A percentile compares a stretch with the other conserved stretches of the same genome.
These are phyloP conservation scores for Spea hammondii DNA, from an alignment of 2,797 vertebrate species.

Conservation along the genomic window DNA sequence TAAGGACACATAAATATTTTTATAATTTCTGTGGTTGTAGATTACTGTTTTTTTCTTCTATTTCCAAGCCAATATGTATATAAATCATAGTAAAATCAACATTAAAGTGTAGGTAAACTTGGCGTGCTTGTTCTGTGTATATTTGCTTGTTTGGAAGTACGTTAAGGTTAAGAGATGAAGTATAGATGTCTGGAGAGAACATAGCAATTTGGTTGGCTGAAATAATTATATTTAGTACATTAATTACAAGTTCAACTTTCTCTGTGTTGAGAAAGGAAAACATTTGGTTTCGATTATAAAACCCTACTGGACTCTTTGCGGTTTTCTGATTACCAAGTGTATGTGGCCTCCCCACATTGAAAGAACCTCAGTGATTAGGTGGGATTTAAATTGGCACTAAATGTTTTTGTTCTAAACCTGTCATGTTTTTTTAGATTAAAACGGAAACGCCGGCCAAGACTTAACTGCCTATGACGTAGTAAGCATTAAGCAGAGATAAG, in stretches of 20 bases:
- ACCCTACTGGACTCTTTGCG: slow-evolving; percentile 45
- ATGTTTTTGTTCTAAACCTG: slow-evolving; percentile 46
- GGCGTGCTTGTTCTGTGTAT: slow-evolving; percentile 6
- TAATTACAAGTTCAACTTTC: slow-evolving; percentile 61
- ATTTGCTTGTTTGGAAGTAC: slow-evolving; percentile 19
- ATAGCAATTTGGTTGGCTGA: slow-evolving; percentile 66
- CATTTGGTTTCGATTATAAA: slow-evolving; percentile 58
- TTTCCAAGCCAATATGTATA: not conserved
- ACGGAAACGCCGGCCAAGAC: slow-evolving; percentile 33
- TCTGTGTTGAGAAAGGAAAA: slow-evolving; percentile 64
- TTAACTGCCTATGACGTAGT: not conserved
- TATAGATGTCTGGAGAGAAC: slow-evolving; percentile 44
- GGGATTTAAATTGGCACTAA: slow-evolving; percentile 50
- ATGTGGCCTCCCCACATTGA: slow-evolving; percentile 50
- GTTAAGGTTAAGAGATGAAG: slow-evolving; percentile 36
- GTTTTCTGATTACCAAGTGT: slow-evolving; percentile 55
- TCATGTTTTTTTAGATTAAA: slow-evolving; percentile 44
- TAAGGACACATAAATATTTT: not conserved
- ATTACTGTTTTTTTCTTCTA: not conserved
- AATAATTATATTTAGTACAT: slow-evolving; percentile 68
- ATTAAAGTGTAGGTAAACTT: slow-evolving; percentile 15
- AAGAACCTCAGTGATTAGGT: slow-evolving; percentile 53
- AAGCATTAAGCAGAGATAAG: slow-evolving; percentile 2
- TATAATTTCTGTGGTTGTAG: not conserved
- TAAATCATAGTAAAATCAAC: slow-evolving; percentile 1